Base-by-base conservation (phyloP, 2,888 invertebrate genomes). In the Magallana nippona region DNA sequence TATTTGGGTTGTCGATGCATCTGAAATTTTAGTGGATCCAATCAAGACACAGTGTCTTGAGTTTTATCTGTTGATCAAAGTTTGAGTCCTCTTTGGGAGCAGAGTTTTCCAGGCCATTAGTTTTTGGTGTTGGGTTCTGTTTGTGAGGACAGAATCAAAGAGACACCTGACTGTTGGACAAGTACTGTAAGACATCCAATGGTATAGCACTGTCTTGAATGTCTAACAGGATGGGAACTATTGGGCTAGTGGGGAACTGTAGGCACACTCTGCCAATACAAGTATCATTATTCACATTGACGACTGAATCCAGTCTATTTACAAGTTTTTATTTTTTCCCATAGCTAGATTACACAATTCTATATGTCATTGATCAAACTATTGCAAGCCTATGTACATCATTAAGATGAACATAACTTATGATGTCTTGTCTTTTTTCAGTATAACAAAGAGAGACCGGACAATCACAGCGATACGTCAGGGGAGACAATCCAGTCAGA, bases 381-480 rank as follows among this genome's bases (percentile, higher is more conserved):
- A 8, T n/a, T 44, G 8, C 8, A 44, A 8, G 44, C 8, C 5
- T 8, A 44, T 44, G 10, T 44, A 44, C 44, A 44, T 8, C 44
- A 44, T 44, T 44, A 44, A 44, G 44, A 44, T 44, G 5, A 5
- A 44, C 44, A 44, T 44, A 0, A 44, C 44, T 44, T 44, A 44
- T 0, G 5, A 44, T 44, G 44, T 44, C 44, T 44, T 44, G 44
- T 44, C 44, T 44, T 5, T 8, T 81, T 84, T n/a, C 81, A 84
- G 84, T 58, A 32, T 55, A 78, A 71, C 22, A 83, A 71, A 77
- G 83, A 83, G 71, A 79, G 80, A 22, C 83, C 83, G 71, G 89
- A 90, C 62, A 83, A 88, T 15, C 89, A 89, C 83, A 89, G 89
- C 60, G 89, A 90, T 77, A 86, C 88, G 55, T 90, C 89, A 19